Conservation (phyloP, 2,888 invertebrate genomes). For the Caenorhabditis doughertyi region DNA sequence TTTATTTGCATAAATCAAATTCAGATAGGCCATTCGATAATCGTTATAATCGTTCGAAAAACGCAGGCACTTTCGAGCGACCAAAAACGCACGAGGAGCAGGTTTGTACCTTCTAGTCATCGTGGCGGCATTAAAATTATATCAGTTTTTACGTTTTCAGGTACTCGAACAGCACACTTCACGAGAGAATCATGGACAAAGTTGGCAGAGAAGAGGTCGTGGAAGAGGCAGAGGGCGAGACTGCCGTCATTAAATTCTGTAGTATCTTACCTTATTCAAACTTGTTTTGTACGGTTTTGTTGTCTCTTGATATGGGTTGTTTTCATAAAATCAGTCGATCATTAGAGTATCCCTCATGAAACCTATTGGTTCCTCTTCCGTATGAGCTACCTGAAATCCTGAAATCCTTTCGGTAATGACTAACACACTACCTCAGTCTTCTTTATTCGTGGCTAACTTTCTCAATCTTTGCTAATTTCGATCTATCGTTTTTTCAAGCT, state of each 20-base stretch:
- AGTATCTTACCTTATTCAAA: background rate
- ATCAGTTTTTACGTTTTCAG: conserved; percentile 19
- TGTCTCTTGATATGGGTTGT: conserved; percentile 13
- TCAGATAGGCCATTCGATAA: conserved; percentile 25
- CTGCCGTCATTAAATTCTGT: conserved; percentile 4
- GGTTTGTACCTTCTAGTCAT: conserved; percentile 26
- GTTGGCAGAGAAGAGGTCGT: conserved; percentile 49
- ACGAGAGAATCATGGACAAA: conserved; percentile 65
- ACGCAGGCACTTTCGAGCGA: conserved; percentile 32
- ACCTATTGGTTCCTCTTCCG: no score
- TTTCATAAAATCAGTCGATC: no score
- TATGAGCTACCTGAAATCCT: no score
- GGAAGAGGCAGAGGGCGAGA: conserved; percentile 41
- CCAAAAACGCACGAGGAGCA: conserved; percentile 57
- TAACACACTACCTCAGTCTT: no score
- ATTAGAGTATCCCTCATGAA: no score
- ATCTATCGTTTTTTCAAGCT: no score
- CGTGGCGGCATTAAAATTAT: conserved; percentile 25
- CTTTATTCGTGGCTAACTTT: no score
- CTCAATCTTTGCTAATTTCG: no score
- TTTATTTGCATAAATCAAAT: background rate
- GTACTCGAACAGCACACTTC: conserved; percentile 55
- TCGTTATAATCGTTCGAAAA: conserved; percentile 13
- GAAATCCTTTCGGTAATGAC: no score
- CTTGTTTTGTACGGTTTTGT: conserved; percentile 3